Percentiles rank a stretch among this genome's conserved stretches.
Conservation (phyloP, 2,888 invertebrate species). For the Axea sp. region DNA sequence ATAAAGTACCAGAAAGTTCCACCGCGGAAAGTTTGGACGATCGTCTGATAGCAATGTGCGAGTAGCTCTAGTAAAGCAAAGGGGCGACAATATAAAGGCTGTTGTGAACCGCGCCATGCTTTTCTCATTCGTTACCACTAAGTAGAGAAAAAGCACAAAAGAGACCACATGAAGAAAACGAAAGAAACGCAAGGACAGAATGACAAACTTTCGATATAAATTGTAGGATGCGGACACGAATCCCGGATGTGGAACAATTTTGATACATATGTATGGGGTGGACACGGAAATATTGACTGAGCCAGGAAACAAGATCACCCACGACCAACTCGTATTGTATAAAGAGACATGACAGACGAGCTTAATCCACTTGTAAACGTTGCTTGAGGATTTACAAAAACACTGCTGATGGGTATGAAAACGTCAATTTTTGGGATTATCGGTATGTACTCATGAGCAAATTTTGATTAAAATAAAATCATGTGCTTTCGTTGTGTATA, state of each 20-base stretch:
- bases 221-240: constrained; percentile 29
- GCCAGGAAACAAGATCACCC: constrained; percentile 33
- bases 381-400: constrained; percentile 6
- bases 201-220: constrained; percentile 61
- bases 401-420: too few species aligned
- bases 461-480: too few species aligned
- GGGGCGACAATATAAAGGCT: constrained; percentile 44
- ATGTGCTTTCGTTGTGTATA: too few species aligned
- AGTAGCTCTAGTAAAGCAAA: constrained; percentile 33
- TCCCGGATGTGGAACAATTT: constrained; percentile 55
- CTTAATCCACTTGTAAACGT: constrained; percentile 41
- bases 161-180: constrained; percentile 51
- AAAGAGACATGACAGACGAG: constrained; percentile 43
- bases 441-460: too few species aligned
- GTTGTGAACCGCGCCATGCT: constrained; percentile 44
- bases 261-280: constrained; percentile 54
- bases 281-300: constrained; percentile 53
- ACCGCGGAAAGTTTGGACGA: constrained; percentile 47
- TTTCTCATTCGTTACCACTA: constrained; percentile 58
- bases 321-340: constrained; percentile 22
- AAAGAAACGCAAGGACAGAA: constrained; percentile 50
- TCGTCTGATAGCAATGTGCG: constrained; percentile 47
- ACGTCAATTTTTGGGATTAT: too few species aligned
- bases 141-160: constrained; percentile 50
- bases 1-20: constrained; percentile 55